Evolutionary conservation across 2,113 vertebrate genomes (phyloP).

Genomic region (Sigmodon hispidus): DNA sequence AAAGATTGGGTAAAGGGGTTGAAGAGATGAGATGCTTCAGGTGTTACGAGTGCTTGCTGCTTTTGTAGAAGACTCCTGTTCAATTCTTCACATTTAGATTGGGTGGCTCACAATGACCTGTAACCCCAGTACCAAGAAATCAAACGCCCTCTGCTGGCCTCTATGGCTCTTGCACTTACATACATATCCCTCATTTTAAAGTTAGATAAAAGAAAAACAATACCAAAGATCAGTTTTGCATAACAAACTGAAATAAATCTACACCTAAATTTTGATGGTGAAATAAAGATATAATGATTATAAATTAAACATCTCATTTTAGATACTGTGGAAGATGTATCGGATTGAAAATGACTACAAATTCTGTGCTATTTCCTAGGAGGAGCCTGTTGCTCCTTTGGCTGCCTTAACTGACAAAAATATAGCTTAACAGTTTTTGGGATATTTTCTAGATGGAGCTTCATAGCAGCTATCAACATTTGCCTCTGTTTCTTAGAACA

Average conservation of each 20-base stretch:
- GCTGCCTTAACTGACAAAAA: not conserved
- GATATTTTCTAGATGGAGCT: not conserved
- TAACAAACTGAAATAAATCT: not conserved
- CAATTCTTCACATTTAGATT: not conserved
- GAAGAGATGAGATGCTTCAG: not conserved
- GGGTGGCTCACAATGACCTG: not conserved
- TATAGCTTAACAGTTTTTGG: not conserved
- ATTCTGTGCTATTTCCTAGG: not conserved
- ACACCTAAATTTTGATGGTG: not conserved
- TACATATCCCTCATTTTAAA: not conserved
- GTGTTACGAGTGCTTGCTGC: not conserved
- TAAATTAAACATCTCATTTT: not conserved
- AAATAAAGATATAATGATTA: not conserved
- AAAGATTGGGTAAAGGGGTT: not conserved
- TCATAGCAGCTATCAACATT: not conserved
- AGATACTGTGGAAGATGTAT: not conserved
- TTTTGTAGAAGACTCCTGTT: not conserved
- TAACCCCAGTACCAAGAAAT: not conserved
- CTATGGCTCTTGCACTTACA: not conserved
- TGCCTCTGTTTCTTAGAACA: not conserved
- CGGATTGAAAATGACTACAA: not conserved
- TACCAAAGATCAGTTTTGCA: not conserved
- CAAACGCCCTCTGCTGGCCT: not conserved
- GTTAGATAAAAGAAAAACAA: not conserved
- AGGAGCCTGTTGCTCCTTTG: not conserved